Evolutionary conservation across 2,113 vertebrate species (phyloP).

Genomic region (Pituophis catenifer): DNA sequence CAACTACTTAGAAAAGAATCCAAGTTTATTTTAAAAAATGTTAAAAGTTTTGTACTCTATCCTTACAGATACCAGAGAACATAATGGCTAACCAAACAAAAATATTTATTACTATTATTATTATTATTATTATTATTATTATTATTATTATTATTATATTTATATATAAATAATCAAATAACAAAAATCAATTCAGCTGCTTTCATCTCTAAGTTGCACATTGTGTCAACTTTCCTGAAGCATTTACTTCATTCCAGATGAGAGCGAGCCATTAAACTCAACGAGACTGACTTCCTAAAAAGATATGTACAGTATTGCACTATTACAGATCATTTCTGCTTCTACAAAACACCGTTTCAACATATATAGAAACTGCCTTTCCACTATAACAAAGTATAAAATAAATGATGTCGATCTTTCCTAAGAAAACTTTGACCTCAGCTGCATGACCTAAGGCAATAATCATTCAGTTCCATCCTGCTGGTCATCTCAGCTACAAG

Average conservation of each 20-base stretch:
- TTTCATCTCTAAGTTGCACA: not conserved
- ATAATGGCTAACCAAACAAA: not conserved
- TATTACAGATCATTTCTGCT: not conserved
- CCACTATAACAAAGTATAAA: not conserved
- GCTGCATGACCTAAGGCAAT: not conserved
- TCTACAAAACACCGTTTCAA: not conserved
- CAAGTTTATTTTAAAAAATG: not conserved
- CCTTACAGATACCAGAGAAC: not conserved
- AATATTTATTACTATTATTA: conserved; percentile 3
- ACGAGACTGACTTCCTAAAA: not conserved
- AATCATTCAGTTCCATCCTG: not conserved
- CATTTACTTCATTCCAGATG: not conserved
- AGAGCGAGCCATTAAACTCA: not conserved
- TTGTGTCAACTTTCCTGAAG: not conserved
- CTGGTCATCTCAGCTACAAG: not conserved
- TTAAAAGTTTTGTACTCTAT: not conserved
- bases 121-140: not conserved
- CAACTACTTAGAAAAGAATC: not conserved
- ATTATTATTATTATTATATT: not conserved
- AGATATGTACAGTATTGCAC: not conserved
- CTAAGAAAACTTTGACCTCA: not conserved
- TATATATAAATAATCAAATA: conserved; percentile 7
- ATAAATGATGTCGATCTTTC: not conserved
- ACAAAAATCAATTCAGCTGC: not conserved
- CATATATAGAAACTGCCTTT: not conserved